Conservation (phyloP, 2,113 vertebrate genomes). For the Holacanthus passer region DNA sequence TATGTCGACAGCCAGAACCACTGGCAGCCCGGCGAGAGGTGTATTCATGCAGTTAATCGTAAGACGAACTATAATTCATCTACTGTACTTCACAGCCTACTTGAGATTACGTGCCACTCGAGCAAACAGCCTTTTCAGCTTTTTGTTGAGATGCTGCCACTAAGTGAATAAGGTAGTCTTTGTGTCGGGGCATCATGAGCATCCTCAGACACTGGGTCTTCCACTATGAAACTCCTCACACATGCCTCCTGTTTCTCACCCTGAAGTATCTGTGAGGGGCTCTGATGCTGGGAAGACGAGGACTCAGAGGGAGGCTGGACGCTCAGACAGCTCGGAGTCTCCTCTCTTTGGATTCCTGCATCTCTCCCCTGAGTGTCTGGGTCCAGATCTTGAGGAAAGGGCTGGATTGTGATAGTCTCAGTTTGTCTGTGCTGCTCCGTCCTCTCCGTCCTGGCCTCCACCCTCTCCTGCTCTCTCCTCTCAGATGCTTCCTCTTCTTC, state of each 20-base stretch:
- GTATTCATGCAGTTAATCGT: neutral
- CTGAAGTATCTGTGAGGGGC: constrained; percentile 52
- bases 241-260: constrained; percentile 52
- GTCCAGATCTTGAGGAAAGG: constrained; percentile 47
- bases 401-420: constrained; percentile 57
- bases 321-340: constrained; percentile 17
- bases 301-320: constrained; percentile 23
- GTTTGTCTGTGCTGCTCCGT: constrained; percentile 40
- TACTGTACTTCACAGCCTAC: neutral
- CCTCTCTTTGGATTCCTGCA: constrained; percentile 51
- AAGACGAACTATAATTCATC: neutral
- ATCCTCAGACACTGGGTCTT: neutral
- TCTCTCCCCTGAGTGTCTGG: constrained; percentile 57
- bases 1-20: neutral
- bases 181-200: neutral
- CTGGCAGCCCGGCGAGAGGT: neutral
- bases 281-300: constrained; percentile 50
- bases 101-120: no score
- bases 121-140: neutral
- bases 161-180: neutral
- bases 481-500: constrained; percentile 65
- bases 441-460: constrained; percentile 40
- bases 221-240: neutral
- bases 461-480: constrained; percentile 42
- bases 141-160: neutral